These are phyloP conservation scores for Pristiophorus japonicus DNA, from an alignment of 2,113 vertebrate genomes.

Conservation along the genomic window DNA sequence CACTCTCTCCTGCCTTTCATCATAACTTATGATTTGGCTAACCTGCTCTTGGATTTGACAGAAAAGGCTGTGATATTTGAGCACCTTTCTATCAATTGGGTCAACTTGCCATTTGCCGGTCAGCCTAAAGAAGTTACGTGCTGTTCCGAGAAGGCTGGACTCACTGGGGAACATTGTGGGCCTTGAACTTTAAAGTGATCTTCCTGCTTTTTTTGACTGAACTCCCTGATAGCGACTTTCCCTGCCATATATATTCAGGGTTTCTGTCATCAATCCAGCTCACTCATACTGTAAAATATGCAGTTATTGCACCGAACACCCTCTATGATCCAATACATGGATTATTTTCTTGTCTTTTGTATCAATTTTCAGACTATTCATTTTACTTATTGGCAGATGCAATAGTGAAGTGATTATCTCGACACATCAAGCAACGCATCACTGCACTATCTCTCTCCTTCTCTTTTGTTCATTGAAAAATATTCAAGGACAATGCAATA, in stretches of 20 bases:
- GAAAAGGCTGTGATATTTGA: not conserved
- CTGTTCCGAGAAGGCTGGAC: not conserved
- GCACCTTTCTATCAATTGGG: not conserved
- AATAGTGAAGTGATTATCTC: not conserved
- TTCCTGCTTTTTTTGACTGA: not conserved
- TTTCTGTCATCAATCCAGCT: not conserved
- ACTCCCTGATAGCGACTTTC: not conserved
- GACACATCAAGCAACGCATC: not conserved
- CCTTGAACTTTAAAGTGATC: not conserved
- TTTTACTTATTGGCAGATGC: not conserved
- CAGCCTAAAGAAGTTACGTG: not conserved
- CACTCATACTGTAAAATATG: not conserved
- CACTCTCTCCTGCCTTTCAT: not conserved
- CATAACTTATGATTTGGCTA: not conserved
- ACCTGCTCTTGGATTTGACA: not conserved
- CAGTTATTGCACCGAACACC: not conserved
- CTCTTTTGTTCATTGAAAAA: not conserved
- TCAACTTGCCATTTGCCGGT: not conserved
- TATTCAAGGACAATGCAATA: not conserved
- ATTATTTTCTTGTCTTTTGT: not conserved
- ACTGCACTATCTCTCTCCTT: not conserved
- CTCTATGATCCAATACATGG: too few species aligned
- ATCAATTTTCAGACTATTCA: not conserved
- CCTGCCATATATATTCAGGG: not conserved
- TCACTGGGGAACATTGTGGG: not conserved